Evolutionary conservation across 2,113 vertebrate species (phyloP), one percentile per base, ranked within the genome.

Genomic region (Hyperopisus bebe): DNA sequence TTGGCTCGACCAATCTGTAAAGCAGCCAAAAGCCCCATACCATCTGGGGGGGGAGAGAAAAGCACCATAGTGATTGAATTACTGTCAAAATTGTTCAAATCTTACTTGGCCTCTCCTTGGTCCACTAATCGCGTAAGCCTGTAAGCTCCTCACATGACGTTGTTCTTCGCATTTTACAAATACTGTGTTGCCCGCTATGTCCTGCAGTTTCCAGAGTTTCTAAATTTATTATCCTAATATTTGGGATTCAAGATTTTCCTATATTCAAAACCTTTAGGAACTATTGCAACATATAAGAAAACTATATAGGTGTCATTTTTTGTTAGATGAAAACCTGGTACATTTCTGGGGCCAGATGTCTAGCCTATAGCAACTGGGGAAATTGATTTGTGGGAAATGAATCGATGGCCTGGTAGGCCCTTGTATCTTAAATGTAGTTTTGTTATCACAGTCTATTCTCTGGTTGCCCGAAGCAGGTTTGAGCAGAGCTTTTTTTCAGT

Each of bases 21-120:
- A 84, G 74, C 83, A 15, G 55, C 90, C 91, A 91, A 27, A 8
- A 80, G 53, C 50, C 31, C 82, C 46, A 83, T 91, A 82, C 53
- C 84, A 74, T 88, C 31, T 44, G 62, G 27, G 47, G 27, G 35
- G 24, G 70, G 9, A 35, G 86, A 53, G 77, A 8, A 62, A 86
- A 89, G 86, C 46, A 88, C n/a, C 74, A 89, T 80, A 90, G 55
- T 70, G 51, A 89, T 90, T 90, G 35, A 89, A 88, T 90, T 89
- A 87, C 89, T 66, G 58, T 55, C 44, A 70, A 90, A 87, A 90
- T 86, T 77, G 88, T 82, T 91, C 51, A 77, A 85, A 46, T 84
- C 27, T 6, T n/a, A n/a, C 48, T 51, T 47, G 15, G 46, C 86
- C 82, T 90, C 62, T 58, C 66, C 21, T 87, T 90, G 85, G 82